These are phyloP conservation scores for Lepidurus arcticus DNA, from an alignment of 1,140 invertebrate genomes.

Conservation along the genomic window DNA sequence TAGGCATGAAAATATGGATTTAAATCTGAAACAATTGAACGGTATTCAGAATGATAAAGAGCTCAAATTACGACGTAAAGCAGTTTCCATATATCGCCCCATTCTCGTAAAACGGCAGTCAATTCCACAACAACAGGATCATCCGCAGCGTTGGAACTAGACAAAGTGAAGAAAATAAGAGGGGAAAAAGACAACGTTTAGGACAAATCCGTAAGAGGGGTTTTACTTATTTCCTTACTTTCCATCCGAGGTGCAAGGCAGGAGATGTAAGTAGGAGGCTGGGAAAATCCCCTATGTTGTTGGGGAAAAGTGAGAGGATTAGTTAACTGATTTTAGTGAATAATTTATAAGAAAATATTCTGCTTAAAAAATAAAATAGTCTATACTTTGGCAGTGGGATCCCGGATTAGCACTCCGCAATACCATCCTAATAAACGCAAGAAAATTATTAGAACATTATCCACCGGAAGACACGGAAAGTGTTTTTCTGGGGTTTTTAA, in stretches of 20 bases:
- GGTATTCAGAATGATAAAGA: neutral
- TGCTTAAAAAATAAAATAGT: slow-evolving; percentile 25
- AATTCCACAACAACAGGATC: slow-evolving; percentile 85
- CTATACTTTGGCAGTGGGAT: slow-evolving; percentile 3
- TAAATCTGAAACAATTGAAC: neutral
- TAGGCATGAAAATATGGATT: neutral
- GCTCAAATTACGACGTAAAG: slow-evolving; percentile 63
- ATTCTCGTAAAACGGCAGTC: slow-evolving; percentile 81
- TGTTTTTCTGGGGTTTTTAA: neutral
- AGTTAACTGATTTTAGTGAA: neutral
- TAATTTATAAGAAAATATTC: neutral
- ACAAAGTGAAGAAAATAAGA: slow-evolving; percentile 23
- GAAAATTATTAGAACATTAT: neutral
- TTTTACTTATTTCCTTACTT: slow-evolving; percentile 51
- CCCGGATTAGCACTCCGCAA: neutral
- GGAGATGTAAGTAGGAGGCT: slow-evolving; percentile 63
- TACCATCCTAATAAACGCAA: slow-evolving; percentile 12
- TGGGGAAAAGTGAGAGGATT: slow-evolving; percentile 37
- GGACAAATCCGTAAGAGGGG: neutral
- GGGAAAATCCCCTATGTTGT: slow-evolving; percentile 70
- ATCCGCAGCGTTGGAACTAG: slow-evolving; percentile 46
- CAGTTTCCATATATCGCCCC: slow-evolving; percentile 84
- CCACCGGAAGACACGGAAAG: neutral
- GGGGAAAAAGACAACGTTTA: slow-evolving; percentile 28
- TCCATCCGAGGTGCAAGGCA: slow-evolving; percentile 69